A percentile compares a stretch with the other conserved stretches of the same genome.
Evolutionary conservation across 37 sponge, comb jelly and placozoan species (phyloP).

Genomic region (Chondrilla cf. caribensis): DNA sequence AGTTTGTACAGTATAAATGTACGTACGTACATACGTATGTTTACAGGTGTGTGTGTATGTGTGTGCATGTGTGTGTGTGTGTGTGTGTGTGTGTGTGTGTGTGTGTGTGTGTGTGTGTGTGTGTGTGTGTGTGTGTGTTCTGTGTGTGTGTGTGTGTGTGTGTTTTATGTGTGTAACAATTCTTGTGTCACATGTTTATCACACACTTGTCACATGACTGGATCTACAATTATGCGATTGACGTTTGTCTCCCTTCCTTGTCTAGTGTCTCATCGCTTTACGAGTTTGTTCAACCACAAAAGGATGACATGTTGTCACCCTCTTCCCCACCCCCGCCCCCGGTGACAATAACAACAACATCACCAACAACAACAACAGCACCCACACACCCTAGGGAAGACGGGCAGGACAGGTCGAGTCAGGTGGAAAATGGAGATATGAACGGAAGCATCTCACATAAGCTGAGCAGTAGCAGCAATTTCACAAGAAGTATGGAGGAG

Average conservation of each 20-base stretch:
- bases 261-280: background rate
- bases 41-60: background rate
- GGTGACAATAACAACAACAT: too few relatives aligned
- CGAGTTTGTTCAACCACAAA: conserved; percentile 17
- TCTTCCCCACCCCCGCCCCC: conserved; percentile 6
- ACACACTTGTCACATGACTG: too few relatives aligned
- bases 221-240: too few relatives aligned
- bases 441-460: too few relatives aligned
- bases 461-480: too few relatives aligned
- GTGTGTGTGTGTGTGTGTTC: conserved; percentile 19
- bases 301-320: conserved; percentile 7
- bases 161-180: conserved; percentile 10
- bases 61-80: conserved; percentile 23
- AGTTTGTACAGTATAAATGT: conserved; percentile 40
- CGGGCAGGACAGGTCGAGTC: background rate
- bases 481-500: too few relatives aligned
- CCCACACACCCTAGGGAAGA: conserved; percentile 25
- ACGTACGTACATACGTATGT: background rate
- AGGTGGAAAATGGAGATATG: too few relatives aligned
- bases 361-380: too few relatives aligned
- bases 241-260: too few relatives aligned
- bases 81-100: conserved; percentile 25
- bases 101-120: conserved; percentile 27
- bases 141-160: conserved; percentile 25
- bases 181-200: too few relatives aligned